Evolutionary conservation across 2,113 vertebrate genomes (phyloP).

Genomic region (Setophaga petechia): DNA sequence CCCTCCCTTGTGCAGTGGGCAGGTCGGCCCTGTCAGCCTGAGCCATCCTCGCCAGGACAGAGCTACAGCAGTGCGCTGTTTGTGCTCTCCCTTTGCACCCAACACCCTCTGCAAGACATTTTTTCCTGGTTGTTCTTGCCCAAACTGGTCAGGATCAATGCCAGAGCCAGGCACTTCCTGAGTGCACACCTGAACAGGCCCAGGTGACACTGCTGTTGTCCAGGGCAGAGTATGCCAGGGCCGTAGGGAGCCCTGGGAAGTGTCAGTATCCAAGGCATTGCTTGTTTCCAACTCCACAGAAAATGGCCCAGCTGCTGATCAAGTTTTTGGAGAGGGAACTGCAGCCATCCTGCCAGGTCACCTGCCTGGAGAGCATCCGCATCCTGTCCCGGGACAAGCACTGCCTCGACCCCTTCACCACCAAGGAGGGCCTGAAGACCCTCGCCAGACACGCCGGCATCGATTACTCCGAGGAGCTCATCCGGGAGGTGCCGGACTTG

Average conservation of each 20-base stretch:
- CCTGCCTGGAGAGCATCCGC: constrained; percentile 88
- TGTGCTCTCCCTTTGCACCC: not conserved
- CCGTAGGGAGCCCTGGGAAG: not conserved
- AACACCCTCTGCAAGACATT: rapidly evolving
- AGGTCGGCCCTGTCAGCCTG: not conserved
- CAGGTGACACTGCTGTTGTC: rapidly evolving
- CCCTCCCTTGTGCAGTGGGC: not conserved
- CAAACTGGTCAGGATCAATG: not conserved
- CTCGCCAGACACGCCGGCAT: constrained; percentile 81
- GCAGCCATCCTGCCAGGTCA: constrained; percentile 84
- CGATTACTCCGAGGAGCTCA: constrained; percentile 16
- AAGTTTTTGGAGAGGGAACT: constrained; percentile 81
- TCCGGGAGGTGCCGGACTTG: constrained; percentile 76
- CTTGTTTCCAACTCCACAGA: constrained; percentile 66
- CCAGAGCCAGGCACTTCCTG: rapidly evolving
- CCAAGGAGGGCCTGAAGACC: constrained; percentile 76
- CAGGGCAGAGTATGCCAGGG: not conserved
- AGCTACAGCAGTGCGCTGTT: not conserved
- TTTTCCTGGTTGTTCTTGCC: not conserved
- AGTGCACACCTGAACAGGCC: not conserved
- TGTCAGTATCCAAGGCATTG: rapidly evolving
- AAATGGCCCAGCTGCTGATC: constrained; percentile 83
- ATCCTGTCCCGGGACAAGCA: constrained; percentile 89
- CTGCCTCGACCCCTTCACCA: constrained; percentile 82
- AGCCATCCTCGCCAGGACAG: not conserved